Conservation (phyloP, 1,140 invertebrate genomes). For the Sinonovacula constricta region DNA sequence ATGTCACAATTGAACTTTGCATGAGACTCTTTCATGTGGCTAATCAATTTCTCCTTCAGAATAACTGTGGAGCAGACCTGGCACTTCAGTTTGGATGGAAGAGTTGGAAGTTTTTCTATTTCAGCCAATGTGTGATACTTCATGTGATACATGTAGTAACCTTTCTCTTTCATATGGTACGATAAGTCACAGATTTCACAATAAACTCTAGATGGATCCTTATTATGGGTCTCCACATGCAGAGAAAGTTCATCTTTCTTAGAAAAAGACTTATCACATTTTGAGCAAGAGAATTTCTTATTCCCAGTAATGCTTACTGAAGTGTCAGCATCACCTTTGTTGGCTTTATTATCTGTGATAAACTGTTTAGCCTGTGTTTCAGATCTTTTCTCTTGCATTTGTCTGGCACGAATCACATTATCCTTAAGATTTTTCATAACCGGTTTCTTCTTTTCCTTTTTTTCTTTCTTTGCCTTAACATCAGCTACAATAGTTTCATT, state of each 20-base stretch:
- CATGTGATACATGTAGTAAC: conserved; percentile 49
- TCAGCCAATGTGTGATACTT: conserved; percentile 38
- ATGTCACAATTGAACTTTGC: conserved; percentile 30
- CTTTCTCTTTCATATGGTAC: conserved; percentile 33
- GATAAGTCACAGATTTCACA: conserved; percentile 39
- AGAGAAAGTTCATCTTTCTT: conserved; percentile 26
- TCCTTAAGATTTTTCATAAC: conserved; percentile 26
- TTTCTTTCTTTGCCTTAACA: conserved; percentile 2
- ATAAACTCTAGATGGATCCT: conserved; percentile 32
- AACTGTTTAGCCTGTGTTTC: too few species aligned
- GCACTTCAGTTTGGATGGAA: conserved; percentile 17
- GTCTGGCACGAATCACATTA: conserved; percentile 16
- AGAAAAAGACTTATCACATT: conserved; percentile 28
- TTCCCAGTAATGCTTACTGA: not conserved
- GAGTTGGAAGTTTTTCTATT: not conserved
- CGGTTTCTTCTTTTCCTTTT: conserved; percentile 12
- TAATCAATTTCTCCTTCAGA: conserved; percentile 25
- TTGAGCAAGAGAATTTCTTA: conserved; percentile 35
- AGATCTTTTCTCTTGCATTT: not conserved
- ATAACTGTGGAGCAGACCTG: conserved; percentile 18
- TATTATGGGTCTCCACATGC: conserved; percentile 27
- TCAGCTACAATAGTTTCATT: not conserved
- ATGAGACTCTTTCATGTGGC: conserved; percentile 23
- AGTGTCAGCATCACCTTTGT: not conserved
- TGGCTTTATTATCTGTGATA: too few species aligned